Evolutionary conservation across 2,888 invertebrate species (phyloP).

Genomic region (Ceratothoa steindachneri): DNA sequence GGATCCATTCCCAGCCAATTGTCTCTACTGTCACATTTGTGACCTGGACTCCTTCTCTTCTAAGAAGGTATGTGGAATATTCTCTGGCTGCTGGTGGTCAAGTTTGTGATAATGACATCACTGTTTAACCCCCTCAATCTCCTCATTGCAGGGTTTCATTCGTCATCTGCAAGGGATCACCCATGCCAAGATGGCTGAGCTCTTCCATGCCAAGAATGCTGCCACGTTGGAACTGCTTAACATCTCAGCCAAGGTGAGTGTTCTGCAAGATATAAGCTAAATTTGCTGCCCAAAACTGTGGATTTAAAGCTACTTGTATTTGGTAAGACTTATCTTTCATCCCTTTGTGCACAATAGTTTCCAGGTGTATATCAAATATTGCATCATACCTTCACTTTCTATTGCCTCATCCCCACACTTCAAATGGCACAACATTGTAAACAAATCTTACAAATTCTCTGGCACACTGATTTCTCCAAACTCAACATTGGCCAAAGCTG

Average conservation of each 20-base stretch:
- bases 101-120: background rate
- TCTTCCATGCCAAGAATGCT: slow-evolving; percentile 3
- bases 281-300: no score
- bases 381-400: no score
- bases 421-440: no score
- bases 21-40: slow-evolving; percentile 1
- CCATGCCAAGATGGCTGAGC: background rate
- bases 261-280: background rate
- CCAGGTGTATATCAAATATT: no score
- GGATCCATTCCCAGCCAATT: background rate
- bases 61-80: background rate
- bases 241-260: background rate
- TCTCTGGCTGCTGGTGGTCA: no score
- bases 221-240: background rate
- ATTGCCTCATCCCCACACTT: no score
- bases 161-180: background rate
- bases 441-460: no score
- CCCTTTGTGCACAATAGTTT: no score
- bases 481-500: no score
- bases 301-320: no score
- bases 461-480: no score
- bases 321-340: no score
- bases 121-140: background rate
- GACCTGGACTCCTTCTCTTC: slow-evolving; percentile 3
- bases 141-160: background rate